These are phyloP conservation scores for Lasius fuliginosus DNA, from an alignment of 2,888 invertebrate species.

Conservation along the genomic window DNA sequence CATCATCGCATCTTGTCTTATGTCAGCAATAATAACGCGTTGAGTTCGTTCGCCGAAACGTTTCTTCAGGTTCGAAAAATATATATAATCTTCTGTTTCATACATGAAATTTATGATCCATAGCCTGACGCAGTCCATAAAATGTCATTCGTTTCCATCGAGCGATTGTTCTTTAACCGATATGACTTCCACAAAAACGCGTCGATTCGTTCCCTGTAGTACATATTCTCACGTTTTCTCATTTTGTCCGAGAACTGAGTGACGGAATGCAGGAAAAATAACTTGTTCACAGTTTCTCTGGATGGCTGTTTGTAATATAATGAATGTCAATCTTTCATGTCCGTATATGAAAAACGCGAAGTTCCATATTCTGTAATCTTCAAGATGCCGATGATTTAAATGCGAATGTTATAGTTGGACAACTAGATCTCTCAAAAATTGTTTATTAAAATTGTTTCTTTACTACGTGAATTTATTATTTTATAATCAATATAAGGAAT, in stretches of 20 bases:
- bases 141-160: constrained; percentile 20
- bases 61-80: not conserved
- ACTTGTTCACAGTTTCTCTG: constrained; percentile 17
- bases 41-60: not conserved
- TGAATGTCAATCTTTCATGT: constrained; percentile 15
- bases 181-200: constrained; percentile 24
- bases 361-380: not conserved
- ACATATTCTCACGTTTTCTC: constrained; percentile 15
- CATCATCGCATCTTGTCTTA: not conserved
- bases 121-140: constrained; percentile 16
- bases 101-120: constrained; percentile 32
- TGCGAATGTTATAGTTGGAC: not conserved
- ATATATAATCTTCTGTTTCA: constrained; percentile 7
- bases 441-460: not conserved
- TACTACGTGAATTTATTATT: not conserved
- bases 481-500: not conserved
- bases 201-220: not conserved
- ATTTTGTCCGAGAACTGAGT: constrained; percentile 7
- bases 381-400: constrained; percentile 4
- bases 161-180: constrained; percentile 5
- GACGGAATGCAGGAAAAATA: constrained; percentile 34
- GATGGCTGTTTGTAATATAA: not conserved
- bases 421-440: not conserved
- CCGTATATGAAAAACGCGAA: not conserved
- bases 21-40: not conserved